Conservation (phyloP, 1,140 invertebrate genomes). For the Calycopis cecrops region DNA sequence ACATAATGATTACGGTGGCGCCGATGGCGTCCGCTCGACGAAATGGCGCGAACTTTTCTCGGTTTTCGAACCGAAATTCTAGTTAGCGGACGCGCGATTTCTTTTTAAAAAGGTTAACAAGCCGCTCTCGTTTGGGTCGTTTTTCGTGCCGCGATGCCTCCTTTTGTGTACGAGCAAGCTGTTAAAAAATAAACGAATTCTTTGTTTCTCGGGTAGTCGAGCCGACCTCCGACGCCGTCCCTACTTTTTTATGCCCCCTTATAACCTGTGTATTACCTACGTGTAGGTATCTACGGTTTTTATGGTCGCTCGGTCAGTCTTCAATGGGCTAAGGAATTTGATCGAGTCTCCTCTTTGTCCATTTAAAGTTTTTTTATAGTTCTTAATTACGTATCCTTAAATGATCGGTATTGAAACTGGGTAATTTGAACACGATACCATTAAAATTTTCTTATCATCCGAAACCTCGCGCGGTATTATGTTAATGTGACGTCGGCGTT, state of each 20-base stretch:
- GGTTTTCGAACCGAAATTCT: slow-evolving; percentile 72
- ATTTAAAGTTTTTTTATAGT: slow-evolving; percentile 46
- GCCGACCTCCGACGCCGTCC: slow-evolving; percentile 71
- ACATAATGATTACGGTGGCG: slow-evolving; percentile 69
- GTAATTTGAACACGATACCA: slow-evolving; percentile 25
- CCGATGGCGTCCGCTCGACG: slow-evolving; percentile 46
- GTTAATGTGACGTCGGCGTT: slow-evolving; percentile 15
- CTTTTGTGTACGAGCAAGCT: slow-evolving; percentile 72
- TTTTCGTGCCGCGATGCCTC: slow-evolving; percentile 67
- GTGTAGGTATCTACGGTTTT: slow-evolving; percentile 74
- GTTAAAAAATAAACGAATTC: slow-evolving; percentile 75
- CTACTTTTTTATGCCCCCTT: slow-evolving; percentile 72
- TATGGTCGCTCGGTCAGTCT: slow-evolving; percentile 70
- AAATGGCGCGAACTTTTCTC: slow-evolving; percentile 57
- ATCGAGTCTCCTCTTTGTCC: slow-evolving; percentile 65
- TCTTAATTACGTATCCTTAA: slow-evolving; percentile 49
- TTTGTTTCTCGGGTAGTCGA: slow-evolving; percentile 73
- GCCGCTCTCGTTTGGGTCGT: slow-evolving; percentile 67
- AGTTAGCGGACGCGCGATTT: slow-evolving; percentile 69
- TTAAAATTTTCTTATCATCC: slow-evolving; percentile 20
- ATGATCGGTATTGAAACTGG: slow-evolving; percentile 35
- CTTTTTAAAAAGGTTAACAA: slow-evolving; percentile 74
- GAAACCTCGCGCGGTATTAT: slow-evolving; percentile 9
- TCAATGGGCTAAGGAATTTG: slow-evolving; percentile 73
- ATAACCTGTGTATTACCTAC: slow-evolving; percentile 73